A percentile compares a stretch with the other conserved stretches of the same genome.
Evolutionary conservation across 2,797 vertebrate genomes (phyloP).

Genomic region (Denticeps clupeoides): DNA sequence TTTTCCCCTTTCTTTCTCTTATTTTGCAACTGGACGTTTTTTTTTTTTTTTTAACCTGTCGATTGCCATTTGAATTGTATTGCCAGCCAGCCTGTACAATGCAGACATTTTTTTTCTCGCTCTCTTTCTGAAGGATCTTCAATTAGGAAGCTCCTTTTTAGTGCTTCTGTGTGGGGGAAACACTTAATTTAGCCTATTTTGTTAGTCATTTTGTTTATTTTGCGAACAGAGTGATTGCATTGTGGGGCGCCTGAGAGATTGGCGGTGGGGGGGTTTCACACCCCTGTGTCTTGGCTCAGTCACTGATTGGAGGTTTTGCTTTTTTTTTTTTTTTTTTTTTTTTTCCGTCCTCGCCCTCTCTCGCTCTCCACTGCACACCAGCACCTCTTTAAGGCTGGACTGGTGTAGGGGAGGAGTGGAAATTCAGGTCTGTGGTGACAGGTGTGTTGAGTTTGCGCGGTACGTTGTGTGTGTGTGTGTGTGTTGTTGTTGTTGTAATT

Average conservation of each 20-base stretch:
- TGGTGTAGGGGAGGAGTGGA: no score
- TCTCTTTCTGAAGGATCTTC: conserved; percentile 35
- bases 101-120: conserved; percentile 36
- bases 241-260: conserved; percentile 36
- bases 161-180: conserved; percentile 31
- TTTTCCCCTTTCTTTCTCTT: conserved; percentile 3
- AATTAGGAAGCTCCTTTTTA: conserved; percentile 50
- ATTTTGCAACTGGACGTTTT: no score
- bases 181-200: conserved; percentile 61
- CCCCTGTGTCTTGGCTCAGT: neutral
- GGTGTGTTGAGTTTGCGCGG: neutral
- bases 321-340: neutral
- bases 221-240: conserved; percentile 55
- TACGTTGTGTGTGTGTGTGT: conserved; percentile 6
- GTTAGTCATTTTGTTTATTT: conserved; percentile 58
- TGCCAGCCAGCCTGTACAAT: conserved; percentile 30
- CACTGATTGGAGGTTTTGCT: no score
- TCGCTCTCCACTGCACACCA: no score
- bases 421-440: neutral
- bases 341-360: neutral
- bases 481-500: conserved; percentile 15
- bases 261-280: conserved; percentile 19
- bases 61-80: no score
- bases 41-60: conserved; percentile 7
- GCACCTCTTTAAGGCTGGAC: no score